Base-by-base conservation (phyloP, 2,113 vertebrate species). In the Falcunculus frontatus region DNA sequence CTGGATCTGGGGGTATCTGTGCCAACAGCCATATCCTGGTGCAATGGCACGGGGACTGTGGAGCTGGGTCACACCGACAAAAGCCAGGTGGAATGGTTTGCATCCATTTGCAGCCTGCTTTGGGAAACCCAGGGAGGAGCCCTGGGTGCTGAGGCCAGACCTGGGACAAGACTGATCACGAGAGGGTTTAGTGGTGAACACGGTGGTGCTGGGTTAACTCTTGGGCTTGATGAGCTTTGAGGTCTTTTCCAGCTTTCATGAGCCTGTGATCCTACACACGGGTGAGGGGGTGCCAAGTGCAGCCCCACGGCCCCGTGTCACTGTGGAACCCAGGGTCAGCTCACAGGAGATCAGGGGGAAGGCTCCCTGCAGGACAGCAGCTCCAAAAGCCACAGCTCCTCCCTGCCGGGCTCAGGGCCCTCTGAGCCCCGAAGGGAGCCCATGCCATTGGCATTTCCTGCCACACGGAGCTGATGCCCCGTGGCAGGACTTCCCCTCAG, bases 371-470 rank as follows among this genome's bases (percentile, higher is more conserved):
- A 21, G 6, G 32, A 13, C 1, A 2, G 42, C 47, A n/a, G 23
- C 59, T 53, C 56, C 39, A 27, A 16, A 14, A 8, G 3, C 9
- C 14, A 2, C 7, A 11, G 20, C 13, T 42, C 30, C 19, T 59
- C 49, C 11, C 47, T 33, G 26, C 2, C 20, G 0, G 44, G 16
- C 39, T 18, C 57, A 9, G 30, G 56, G n/a, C 81, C 30, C 52
- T 73, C 25, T 18, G 8, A 2, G 23, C 1, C 0, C 64, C 8
- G 33, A 23, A 27, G 59, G 47, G 8, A 49, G 18, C 2, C 16
- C 4, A 0, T 0, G 14, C 27, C 26, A 1, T 1, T 1, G 5
- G 26, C 26, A 9, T 30, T 18, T 10, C 53, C 57, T 32, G 41
- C 30, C 19, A 8, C 53, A 9, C 8, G 0, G 10, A 83, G n/a